A percentile compares a stretch with the other conserved stretches of the same genome.
Conservation (phyloP, 2,113 vertebrate species). For the Choloepus hoffmanni region DNA sequence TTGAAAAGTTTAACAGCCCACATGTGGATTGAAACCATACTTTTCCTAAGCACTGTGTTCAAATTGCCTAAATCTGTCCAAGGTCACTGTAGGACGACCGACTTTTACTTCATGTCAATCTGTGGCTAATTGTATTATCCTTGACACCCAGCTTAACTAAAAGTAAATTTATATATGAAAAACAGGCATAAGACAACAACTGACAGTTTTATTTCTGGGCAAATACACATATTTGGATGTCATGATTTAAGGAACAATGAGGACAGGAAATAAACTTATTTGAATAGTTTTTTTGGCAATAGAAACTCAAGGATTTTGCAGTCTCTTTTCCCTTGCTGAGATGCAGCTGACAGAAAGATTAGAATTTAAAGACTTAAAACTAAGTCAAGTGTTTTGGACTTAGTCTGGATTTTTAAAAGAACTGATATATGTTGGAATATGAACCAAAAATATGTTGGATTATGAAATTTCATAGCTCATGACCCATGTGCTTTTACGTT, state of each 20-base stretch:
- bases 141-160: not conserved
- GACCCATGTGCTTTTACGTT: not conserved
- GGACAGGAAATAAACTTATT: not conserved
- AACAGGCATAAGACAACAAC: not conserved
- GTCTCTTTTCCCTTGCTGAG: not conserved
- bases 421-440: not conserved
- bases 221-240: not conserved
- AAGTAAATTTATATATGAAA: not conserved
- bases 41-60: not conserved
- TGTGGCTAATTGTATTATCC: not conserved
- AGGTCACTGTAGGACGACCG: rapidly evolving
- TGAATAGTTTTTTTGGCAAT: not conserved
- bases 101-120: not conserved
- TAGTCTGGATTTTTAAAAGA: not conserved
- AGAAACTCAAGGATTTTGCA: not conserved
- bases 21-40: not conserved
- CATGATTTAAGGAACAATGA: not conserved
- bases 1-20: not conserved
- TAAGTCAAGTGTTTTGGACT: not conserved
- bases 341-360: not conserved
- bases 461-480: not conserved
- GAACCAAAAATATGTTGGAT: no score
- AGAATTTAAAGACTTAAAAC: not conserved
- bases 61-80: not conserved
- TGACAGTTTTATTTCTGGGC: not conserved